Conservation (phyloP, 2,113 vertebrate genomes). For the Rafetus swinhoei region DNA sequence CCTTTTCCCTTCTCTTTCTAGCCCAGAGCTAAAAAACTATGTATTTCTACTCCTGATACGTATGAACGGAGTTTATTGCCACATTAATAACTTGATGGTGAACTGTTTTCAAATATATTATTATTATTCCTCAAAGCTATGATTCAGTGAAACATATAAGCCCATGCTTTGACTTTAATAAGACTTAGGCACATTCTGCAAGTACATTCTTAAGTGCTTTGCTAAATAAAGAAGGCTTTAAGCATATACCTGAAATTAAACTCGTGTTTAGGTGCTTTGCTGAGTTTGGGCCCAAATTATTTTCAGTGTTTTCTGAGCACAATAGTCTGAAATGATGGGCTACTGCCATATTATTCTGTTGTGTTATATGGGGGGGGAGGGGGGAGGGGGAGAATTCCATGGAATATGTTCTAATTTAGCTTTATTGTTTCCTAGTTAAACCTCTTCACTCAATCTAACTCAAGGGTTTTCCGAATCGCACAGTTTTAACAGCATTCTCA, state of each 20-base stretch:
- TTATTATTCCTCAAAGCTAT: neutral
- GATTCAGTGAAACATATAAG: neutral
- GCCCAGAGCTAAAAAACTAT: neutral
- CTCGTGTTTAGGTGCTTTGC: neutral
- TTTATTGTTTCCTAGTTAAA: conserved; percentile 85
- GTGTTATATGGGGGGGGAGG: conserved; percentile 8
- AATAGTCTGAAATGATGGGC: neutral
- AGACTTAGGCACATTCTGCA: neutral
- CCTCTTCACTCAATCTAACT: conserved; percentile 88
- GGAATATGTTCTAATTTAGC: conserved; percentile 64
- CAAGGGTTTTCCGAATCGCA: conserved; percentile 87
- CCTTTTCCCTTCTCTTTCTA: neutral
- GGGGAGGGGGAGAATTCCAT: neutral
- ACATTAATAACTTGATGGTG: neutral
- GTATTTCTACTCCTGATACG: neutral
- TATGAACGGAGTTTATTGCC: neutral
- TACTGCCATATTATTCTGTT: neutral
- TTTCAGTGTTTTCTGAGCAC: fast-evolving
- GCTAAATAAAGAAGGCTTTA: neutral
- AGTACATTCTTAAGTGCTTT: neutral
- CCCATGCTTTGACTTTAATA: neutral
- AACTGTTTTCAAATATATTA: neutral
- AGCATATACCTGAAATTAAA: neutral
- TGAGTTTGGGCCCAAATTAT: neutral
- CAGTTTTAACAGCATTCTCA: conserved; percentile 92